Evolutionary conservation across 2,113 vertebrate genomes (phyloP).

Genomic region (Pseudolaguvia tuberculata): DNA sequence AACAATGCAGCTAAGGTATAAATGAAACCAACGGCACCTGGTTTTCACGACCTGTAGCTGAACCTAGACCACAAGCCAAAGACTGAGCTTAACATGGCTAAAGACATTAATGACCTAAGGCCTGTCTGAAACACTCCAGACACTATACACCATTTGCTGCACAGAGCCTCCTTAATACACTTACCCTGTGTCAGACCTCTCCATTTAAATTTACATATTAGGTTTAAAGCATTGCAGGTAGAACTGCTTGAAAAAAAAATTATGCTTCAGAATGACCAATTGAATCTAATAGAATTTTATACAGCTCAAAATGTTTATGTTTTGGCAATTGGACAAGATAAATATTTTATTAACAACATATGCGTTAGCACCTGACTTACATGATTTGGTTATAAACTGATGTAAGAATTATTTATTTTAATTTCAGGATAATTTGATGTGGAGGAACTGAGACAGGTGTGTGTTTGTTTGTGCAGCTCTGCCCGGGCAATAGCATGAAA

Average conservation of each 20-base stretch:
- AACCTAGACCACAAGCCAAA: constrained; percentile 61
- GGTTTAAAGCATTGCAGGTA: background rate
- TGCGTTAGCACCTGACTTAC: background rate
- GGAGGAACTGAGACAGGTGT: constrained; percentile 20
- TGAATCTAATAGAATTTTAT: background rate
- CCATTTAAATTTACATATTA: constrained; percentile 2
- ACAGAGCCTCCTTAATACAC: constrained; percentile 41
- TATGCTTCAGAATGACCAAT: background rate
- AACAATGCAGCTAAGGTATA: constrained; percentile 43
- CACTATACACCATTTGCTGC: constrained; percentile 54
- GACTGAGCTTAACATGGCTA: constrained; percentile 61
- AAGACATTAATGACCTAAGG: constrained; percentile 60
- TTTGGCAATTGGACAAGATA: background rate
- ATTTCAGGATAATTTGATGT: constrained; percentile 24
- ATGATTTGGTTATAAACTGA: background rate
- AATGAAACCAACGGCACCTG: constrained; percentile 62
- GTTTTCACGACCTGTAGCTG: constrained; percentile 60
- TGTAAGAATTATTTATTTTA: background rate
- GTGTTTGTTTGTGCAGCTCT: constrained; percentile 6
- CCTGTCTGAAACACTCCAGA: constrained; percentile 65
- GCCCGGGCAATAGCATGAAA: constrained; percentile 26
- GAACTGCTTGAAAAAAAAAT: background rate
- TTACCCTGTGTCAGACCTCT: constrained; percentile 9
- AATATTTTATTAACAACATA: background rate
- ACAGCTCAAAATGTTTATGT: background rate